Evolutionary conservation across 2,797 vertebrate species (phyloP).

Genomic region (Rhabdomys pumilio): DNA sequence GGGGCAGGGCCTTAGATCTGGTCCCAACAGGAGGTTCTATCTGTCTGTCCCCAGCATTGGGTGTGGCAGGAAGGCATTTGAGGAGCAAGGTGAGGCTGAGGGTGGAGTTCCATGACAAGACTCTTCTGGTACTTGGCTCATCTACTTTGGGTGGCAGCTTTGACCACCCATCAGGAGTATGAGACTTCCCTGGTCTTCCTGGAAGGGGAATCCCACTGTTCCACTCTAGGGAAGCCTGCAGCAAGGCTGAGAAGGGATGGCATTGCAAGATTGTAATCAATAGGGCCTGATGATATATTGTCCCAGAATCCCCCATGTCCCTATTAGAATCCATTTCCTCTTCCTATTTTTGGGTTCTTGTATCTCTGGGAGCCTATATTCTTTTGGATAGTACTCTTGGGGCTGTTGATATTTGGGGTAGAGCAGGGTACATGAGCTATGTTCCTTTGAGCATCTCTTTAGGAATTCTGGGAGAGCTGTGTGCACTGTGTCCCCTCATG

Average conservation of each 20-base stretch:
- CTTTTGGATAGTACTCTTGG: not conserved
- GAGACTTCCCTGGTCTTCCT: not conserved
- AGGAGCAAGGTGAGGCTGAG: not conserved
- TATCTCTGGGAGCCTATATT: not conserved
- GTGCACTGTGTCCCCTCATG: not conserved
- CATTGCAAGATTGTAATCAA: not conserved
- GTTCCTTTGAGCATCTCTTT: not conserved
- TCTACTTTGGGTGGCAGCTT: not conserved
- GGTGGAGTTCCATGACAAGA: not conserved
- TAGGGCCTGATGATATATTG: fast-evolving
- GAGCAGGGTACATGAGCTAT: not conserved
- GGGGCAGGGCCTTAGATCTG: not conserved
- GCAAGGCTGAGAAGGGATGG: not conserved
- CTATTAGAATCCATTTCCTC: not conserved
- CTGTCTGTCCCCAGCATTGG: not conserved
- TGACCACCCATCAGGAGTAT: not conserved
- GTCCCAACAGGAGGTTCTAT: not conserved
- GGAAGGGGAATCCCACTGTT: not conserved
- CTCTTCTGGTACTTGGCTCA: not conserved
- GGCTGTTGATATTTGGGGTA: not conserved
- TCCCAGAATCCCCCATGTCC: not conserved
- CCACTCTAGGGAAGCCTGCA: not conserved
- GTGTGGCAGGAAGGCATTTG: not conserved
- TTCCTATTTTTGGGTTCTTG: not conserved
- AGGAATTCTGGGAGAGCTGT: not conserved